Evolutionary conservation across 2,888 invertebrate genomes (phyloP), one percentile per base, ranked within the genome.

Genomic region (Epiblema foenella): DNA sequence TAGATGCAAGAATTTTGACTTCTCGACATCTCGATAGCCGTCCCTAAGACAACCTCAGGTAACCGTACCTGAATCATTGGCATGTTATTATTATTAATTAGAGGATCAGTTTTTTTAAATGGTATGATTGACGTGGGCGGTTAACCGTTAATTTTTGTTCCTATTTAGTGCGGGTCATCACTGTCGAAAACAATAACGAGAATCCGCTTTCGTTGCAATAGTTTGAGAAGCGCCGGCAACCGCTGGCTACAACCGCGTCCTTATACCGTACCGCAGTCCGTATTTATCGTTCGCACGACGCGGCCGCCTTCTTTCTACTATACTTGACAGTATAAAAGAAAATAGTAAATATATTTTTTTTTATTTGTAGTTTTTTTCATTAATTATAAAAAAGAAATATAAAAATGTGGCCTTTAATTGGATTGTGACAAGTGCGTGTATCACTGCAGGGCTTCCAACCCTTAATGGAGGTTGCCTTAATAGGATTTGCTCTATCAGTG

Each of bases 171-270:
- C 7, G 9, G 7, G 9, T 33, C 8, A 5, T 8, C 33, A 8
- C 8, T 33, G 33, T 46, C 12, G 46, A 46, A 46, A 46, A 46
- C 46, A 46, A 0, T 33, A 33, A 24, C 24, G 1, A 24, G 1
- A 42, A 15, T 42, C 42, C 0, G 42, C 5, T 42, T 15, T 2
- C 39, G 12, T 8, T 18, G 20, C 24, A 24, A 64, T 64, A 84
- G 83, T 84, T 91, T 90, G 88, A 87, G 89, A 84, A 78, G 64
- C 89, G 76, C 76, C 82, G 79, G 76, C 76, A 79, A 82, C 80
- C 82, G 82, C 83, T 81, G 80, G 82, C 79, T 81, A 83, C 85
- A 85, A 86, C 86, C 85, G 86, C 83, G 77, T 74, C 75, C 77
- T 76, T 76, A n/a, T n/a, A 75, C 79, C 79, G 57, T 67, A 81